Percentiles rank a stretch among this genome's conserved stretches.
phyloP scores from a whole-genome alignment of 2,888 invertebrate genomes.

The Arrhopalites spinosus region DNA sequence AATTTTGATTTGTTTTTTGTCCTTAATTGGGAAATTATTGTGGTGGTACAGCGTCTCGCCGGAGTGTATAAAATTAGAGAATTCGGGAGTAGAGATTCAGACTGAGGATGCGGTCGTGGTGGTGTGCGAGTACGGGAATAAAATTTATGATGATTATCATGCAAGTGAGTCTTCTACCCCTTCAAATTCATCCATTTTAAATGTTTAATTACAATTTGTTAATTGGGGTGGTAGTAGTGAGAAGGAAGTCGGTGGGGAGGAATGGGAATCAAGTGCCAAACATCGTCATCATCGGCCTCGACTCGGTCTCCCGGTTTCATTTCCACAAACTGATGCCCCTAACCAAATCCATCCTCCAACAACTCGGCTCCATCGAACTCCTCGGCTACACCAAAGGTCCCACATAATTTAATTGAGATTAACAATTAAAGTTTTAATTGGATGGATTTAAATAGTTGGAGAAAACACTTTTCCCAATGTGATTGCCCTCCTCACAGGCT shows the following conservation, averaged over 20 bases:
- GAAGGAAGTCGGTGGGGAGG: not conserved
- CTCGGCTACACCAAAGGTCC: slow-evolving; percentile 58
- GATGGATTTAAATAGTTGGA: slow-evolving; percentile 57
- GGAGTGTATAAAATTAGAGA: slow-evolving; percentile 7
- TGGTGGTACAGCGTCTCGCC: slow-evolving; percentile 5
- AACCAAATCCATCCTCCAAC: slow-evolving; percentile 56
- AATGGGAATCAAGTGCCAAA: slow-evolving; percentile 46
- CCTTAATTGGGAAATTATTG: too few relatives aligned
- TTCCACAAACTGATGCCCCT: slow-evolving; percentile 58
- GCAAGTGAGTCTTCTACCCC: too few relatives aligned
- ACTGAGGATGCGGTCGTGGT: slow-evolving; percentile 12
- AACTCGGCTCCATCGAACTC: slow-evolving; percentile 57
- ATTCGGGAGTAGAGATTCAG: not conserved
- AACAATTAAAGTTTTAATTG: not conserved
- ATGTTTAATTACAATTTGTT: too few relatives aligned
- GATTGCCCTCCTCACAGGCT: slow-evolving; percentile 58
- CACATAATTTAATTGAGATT: too few relatives aligned
- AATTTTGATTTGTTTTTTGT: too few relatives aligned
- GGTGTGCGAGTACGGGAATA: slow-evolving; percentile 3
- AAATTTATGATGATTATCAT: slow-evolving; percentile 33
- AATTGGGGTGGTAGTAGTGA: not conserved
- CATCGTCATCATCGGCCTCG: slow-evolving; percentile 59
- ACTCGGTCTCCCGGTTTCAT: slow-evolving; percentile 59
- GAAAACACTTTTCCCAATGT: slow-evolving; percentile 63
- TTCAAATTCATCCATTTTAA: too few relatives aligned